Evolutionary conservation across 2,888 invertebrate species (phyloP), one percentile per base, ranked within the genome.

Genomic region (Bombyx huttoni): DNA sequence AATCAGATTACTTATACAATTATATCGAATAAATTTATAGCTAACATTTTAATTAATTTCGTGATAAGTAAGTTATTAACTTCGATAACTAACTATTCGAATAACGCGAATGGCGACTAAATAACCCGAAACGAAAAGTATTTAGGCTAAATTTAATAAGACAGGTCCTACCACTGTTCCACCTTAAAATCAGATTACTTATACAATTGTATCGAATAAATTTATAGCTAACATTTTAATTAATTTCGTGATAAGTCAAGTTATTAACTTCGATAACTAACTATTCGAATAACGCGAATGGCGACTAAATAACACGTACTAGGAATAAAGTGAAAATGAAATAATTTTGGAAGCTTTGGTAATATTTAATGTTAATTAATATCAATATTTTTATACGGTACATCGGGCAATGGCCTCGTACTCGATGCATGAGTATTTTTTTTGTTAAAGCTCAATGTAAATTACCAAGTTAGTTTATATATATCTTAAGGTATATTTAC

Each of bases 261-360:
- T 78, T 2, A 72, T 78, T 78, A 80, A 53, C 51, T 75, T n/a
- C n/a, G n/a, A n/a, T n/a, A n/a, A n/a, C n/a, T 82, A 81, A 81
- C 75, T 78, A 83, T 78, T 87, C 85, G 86, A 86, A 84, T 81
- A 75, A 73, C 82, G 81, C 82, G 83, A 78, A 85, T 86, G 84
- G n/a, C n/a, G n/a, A n/a, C n/a, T n/a, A n/a, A n/a, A 81, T 86
- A 86, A 86, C 87, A 86, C 86, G 80, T 83, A 82, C 83, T 87
- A 88, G 86, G 87, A 87, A 87, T 88, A 86, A 75, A 76, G 73
- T 78, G 79, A 85, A 87, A 84, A 85, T 85, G 40, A 86, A 82
- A 79, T 81, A 81, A 83, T 81, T 84, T 85, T 84, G 82, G 79
- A 81, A 82, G 77, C 87, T 88, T 88, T 87, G 87, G 87, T 82